Percentiles rank a stretch among this genome's conserved stretches.
Evolutionary conservation across 2,797 vertebrate genomes (phyloP).

Genomic region (Myotis daubentonii): DNA sequence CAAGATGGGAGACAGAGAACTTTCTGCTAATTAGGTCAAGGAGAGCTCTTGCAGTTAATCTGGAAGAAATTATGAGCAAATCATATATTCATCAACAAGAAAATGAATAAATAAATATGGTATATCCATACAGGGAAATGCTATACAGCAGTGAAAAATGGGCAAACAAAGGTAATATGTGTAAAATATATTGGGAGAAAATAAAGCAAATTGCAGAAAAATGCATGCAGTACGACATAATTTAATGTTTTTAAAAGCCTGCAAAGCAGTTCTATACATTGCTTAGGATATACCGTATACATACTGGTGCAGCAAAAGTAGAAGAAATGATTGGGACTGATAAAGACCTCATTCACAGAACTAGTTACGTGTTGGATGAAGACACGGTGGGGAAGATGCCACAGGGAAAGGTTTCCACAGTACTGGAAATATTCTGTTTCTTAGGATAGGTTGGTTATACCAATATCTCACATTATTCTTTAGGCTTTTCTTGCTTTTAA

Average conservation of each 20-base stretch:
- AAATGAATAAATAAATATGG: background rate
- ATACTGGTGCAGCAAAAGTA: background rate
- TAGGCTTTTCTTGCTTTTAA: background rate
- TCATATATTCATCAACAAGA: background rate
- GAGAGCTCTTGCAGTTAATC: background rate
- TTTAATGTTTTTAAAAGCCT: background rate
- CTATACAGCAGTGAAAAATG: background rate
- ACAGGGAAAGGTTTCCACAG: background rate
- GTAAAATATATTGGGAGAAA: background rate
- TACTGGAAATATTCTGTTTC: background rate
- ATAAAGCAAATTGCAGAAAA: background rate
- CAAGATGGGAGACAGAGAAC: background rate
- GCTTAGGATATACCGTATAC: background rate
- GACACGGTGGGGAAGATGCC: background rate
- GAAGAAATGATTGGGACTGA: background rate
- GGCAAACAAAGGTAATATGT: background rate
- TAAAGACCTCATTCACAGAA: background rate
- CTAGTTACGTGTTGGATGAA: background rate
- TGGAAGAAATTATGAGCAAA: conserved; percentile 10
- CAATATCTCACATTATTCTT: background rate
- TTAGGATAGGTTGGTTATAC: background rate
- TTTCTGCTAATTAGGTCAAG: background rate
- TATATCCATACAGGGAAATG: background rate
- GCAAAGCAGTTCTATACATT: background rate
- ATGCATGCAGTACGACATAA: background rate